Percentiles rank a stretch among this genome's conserved stretches.
Conservation (phyloP, 2,113 vertebrate genomes). For the Tyrannus savana region DNA sequence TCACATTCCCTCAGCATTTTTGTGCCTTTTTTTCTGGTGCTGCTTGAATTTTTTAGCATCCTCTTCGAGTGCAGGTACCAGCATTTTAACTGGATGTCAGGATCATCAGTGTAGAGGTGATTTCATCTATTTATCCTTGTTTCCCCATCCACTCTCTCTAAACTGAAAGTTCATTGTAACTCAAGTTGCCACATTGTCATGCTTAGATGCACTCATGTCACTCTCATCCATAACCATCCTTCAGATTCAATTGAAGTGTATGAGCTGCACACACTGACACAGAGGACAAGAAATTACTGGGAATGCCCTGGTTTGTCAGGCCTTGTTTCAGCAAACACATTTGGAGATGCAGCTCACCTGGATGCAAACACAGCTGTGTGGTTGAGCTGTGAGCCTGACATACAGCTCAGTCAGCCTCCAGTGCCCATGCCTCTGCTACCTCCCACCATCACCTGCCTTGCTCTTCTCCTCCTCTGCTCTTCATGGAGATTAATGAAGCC, state of each 20-base stretch:
- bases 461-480: neutral
- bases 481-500: neutral
- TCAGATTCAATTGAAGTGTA: neutral
- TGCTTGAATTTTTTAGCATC: neutral
- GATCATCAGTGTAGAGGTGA: neutral
- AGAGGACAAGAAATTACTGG: neutral
- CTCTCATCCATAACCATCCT: rapidly evolving
- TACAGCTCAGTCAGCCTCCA: neutral
- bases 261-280: neutral
- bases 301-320: neutral
- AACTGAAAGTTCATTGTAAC: neutral
- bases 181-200: neutral
- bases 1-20: neutral
- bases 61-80: neutral
- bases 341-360: neutral
- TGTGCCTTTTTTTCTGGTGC: neutral
- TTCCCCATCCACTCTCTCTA: neutral
- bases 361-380: neutral
- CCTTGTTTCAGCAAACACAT: neutral
- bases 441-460: neutral
- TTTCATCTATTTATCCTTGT: neutral
- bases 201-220: neutral
- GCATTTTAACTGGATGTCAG: neutral
- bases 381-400: neutral
- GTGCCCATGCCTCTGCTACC: neutral